Percentiles rank a stretch among this genome's conserved stretches.
phyloP scores from a whole-genome alignment of 2,888 invertebrate genomes.

The Drosophila rellima region DNA sequence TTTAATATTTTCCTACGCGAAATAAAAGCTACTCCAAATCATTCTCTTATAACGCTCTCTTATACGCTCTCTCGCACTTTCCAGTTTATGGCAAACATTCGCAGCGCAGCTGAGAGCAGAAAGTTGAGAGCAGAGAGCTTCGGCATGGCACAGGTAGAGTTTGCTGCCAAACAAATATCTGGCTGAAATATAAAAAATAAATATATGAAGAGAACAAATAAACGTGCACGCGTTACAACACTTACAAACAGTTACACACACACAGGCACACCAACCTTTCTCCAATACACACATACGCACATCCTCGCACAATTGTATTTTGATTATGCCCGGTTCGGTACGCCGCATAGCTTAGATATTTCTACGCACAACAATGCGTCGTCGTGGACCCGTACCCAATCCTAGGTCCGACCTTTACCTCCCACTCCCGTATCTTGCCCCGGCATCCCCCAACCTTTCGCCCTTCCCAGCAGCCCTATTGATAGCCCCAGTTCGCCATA shows the following conservation, averaged over 20 bases:
- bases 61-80: conserved; percentile 35
- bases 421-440: neutral
- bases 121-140: conserved; percentile 13
- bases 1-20: conserved; percentile 19
- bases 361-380: conserved; percentile 79
- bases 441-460: neutral
- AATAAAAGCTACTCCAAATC: neutral
- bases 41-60: conserved; percentile 10
- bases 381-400: conserved; percentile 30
- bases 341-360: conserved; percentile 81
- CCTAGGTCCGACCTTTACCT: neutral
- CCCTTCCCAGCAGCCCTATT: conserved; percentile 47
- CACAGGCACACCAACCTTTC: conserved; percentile 3
- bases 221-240: conserved; percentile 72
- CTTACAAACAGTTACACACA: conserved; percentile 34
- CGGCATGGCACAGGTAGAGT: conserved; percentile 50
- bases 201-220: conserved; percentile 15
- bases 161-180: conserved; percentile 60
- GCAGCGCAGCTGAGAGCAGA: conserved; percentile 35
- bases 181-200: conserved; percentile 13
- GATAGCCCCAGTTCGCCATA: conserved; percentile 74
- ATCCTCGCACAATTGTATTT: conserved; percentile 79
- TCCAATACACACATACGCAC: conserved; percentile 13
- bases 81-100: conserved; percentile 75
- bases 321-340: conserved; percentile 80